Base-by-base conservation (phyloP, 1,140 invertebrate species). In the Drosophila aff. region DNA sequence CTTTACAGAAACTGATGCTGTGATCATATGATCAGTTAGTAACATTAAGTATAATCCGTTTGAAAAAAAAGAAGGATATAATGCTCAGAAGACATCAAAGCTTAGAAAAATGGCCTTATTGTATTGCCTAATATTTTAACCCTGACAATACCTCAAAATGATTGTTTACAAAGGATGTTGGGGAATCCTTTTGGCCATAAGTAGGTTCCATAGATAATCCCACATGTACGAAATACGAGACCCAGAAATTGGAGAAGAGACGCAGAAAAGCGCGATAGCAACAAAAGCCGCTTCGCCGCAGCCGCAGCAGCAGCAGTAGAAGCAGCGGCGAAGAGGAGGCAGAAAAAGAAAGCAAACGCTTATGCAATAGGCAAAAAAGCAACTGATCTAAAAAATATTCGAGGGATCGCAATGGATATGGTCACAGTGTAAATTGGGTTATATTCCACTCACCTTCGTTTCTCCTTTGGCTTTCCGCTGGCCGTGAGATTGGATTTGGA, bases 391-490 rank as follows among this genome's bases (percentile, higher is more conserved):
- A 31, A 41, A 33, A 40, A 11, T 16, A 23, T 40, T 55, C 33
- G 15, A 9, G 36, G 21, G 33, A 33, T 18, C 1, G 43, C 18
- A 55, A 55, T 23, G 26, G 41, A 53, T 18, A 10, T 21, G 41
- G 16, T 2, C 9, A 3, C 41, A 33, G 26, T 50, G 52, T 41
- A 26, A 31, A 13, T 18, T 31, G 49, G 49, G 11, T 52, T 18
- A 13, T 3, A 13, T 52, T 52, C 16, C 57, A 62, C 87, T 83
- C 68, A 92, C 91, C 91, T 89, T 77, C 91, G 76, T 81, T 92
- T 92, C 79, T 92, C 91, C 76, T 92, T 92, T 31, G 91, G 91
- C 52, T 92, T 92, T 13, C 91, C 91, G 55, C 78, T 92, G 65
- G 91, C 91, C 50, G 91, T 92, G 47, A 78, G 59, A 43, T 78